phyloP scores from a whole-genome alignment of 2,797 vertebrate genomes.

The Takifugu ocellatus region DNA sequence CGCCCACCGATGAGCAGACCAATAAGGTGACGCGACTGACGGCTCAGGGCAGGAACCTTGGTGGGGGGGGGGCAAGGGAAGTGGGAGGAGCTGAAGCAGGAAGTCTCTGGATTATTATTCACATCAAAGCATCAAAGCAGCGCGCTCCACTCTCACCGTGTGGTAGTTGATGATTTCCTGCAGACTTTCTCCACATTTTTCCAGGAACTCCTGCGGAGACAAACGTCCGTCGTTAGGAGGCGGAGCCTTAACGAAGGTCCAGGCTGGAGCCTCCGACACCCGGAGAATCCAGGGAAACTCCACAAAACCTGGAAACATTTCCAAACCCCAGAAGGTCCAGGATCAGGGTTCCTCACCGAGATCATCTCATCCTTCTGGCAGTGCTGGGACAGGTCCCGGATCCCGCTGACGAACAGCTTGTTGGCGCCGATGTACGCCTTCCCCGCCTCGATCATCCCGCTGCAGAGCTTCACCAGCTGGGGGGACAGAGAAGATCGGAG shows the following conservation, averaged over 20 bases:
- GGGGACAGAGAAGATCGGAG: background rate
- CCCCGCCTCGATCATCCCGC: constrained; percentile 93
- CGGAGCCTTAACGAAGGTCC: no score
- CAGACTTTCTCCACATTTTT: constrained; percentile 92
- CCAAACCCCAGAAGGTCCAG: no score
- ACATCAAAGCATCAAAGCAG: no score
- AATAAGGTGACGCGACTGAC: no score
- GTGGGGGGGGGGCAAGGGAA: no score
- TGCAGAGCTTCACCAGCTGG: constrained; percentile 96
- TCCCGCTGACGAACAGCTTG: constrained; percentile 91
- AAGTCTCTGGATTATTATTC: no score
- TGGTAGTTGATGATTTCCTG: constrained; percentile 98
- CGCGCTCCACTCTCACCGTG: constrained; percentile 79
- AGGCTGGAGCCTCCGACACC: no score
- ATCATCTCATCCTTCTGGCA: constrained; percentile 93
- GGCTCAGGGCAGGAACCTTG: no score
- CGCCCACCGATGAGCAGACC: no score
- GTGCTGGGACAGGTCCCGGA: constrained; percentile 94
- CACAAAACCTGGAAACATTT: no score
- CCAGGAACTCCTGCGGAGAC: constrained; percentile 85
- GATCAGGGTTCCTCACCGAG: constrained; percentile 77
- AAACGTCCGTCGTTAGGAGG: background rate
- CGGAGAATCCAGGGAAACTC: no score
- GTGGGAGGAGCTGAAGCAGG: no score
- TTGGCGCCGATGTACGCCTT: constrained; percentile 90